Evolutionary conservation across 1,140 invertebrate genomes (phyloP).

Genomic region (Cyclargus thomasi): DNA sequence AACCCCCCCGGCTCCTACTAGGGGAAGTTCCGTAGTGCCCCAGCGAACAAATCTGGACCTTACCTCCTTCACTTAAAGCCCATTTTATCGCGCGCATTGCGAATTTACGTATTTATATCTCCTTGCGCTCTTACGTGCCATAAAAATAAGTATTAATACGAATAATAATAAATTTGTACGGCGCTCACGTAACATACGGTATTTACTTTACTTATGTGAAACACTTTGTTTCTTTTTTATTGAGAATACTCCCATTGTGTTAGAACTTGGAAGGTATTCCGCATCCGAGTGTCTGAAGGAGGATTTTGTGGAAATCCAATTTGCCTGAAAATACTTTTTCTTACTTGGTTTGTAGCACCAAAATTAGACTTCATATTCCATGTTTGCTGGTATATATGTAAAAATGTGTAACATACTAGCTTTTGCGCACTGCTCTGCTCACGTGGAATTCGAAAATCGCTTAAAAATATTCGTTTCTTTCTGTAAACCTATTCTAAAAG

Average conservation of each 20-base stretch:
- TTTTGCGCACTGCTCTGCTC: too few relatives aligned
- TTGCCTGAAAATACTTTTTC: too few relatives aligned
- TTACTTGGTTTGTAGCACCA: too few relatives aligned
- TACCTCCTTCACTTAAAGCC: neutral
- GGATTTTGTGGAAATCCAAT: too few relatives aligned
- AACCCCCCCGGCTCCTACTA: conserved; percentile 13
- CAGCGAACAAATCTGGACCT: neutral
- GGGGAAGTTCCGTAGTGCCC: neutral
- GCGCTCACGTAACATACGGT: conserved; percentile 10
- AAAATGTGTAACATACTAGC: too few relatives aligned
- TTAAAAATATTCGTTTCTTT: too few relatives aligned
- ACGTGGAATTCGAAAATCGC: too few relatives aligned
- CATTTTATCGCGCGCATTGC: neutral
- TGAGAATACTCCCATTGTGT: neutral
- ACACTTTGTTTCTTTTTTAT: conserved; percentile 5
- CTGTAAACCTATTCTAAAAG: too few relatives aligned
- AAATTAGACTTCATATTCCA: too few relatives aligned
- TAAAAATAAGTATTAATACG: conserved; percentile 19
- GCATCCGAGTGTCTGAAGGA: too few relatives aligned
- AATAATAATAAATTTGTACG: conserved; percentile 10
- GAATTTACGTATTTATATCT: conserved; percentile 10
- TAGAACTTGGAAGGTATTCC: neutral
- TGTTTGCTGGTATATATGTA: too few relatives aligned
- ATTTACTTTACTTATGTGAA: conserved; percentile 17
- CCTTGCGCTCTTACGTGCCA: conserved; percentile 7